Evolutionary conservation across 2,797 vertebrate species (phyloP).

Genomic region (Coendou prehensilis): DNA sequence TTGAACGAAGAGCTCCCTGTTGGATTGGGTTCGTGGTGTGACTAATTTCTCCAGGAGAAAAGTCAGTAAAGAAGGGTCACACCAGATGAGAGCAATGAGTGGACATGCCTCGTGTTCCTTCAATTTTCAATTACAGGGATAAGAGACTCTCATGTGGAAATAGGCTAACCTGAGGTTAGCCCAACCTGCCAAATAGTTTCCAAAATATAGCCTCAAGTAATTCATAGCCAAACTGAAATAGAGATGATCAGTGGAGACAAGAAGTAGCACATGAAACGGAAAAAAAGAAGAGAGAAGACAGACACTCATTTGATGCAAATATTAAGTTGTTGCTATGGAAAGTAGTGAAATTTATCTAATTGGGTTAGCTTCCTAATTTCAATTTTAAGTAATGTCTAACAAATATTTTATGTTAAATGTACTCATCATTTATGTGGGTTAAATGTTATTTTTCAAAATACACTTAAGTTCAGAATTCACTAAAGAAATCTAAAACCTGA

Average conservation of each 20-base stretch:
- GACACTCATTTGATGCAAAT: background rate
- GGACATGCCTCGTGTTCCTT: background rate
- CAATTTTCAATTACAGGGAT: background rate
- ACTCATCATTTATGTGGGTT: background rate
- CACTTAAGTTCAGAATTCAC: background rate
- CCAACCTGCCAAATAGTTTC: background rate
- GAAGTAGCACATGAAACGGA: background rate
- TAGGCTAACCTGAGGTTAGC: background rate
- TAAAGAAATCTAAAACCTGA: background rate
- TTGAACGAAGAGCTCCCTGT: background rate
- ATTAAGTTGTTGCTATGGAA: background rate
- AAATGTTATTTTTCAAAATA: background rate
- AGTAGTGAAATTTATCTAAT: background rate
- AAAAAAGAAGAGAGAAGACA: accelerated
- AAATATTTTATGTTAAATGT: background rate
- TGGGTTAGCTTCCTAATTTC: background rate
- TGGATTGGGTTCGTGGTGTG: background rate
- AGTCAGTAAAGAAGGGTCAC: background rate
- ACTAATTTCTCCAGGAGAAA: slow-evolving; percentile 18
- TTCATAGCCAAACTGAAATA: background rate
- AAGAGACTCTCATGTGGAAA: background rate
- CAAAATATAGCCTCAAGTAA: background rate
- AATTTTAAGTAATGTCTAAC: slow-evolving; percentile 14
- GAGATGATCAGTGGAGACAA: background rate
- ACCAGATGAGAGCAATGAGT: background rate